Base-by-base conservation (phyloP, 1,140 invertebrate species). In the Ectropis grisescens region DNA sequence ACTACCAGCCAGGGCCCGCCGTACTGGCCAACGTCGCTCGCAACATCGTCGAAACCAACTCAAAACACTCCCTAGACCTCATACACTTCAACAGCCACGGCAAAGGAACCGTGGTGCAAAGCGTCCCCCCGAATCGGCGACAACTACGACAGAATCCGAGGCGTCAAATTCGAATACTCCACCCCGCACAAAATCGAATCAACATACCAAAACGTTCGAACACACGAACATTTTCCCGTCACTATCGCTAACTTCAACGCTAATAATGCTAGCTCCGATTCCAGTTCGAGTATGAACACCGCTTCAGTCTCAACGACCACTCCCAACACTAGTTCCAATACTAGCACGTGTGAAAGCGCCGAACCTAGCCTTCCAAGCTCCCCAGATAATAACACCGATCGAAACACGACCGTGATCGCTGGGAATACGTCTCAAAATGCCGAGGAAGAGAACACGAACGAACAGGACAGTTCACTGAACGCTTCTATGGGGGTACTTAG, bases 231-330 rank as follows among this genome's bases (percentile, higher is more conserved):
- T 12, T 60, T 62, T 12, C 62, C 64, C 0, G 56, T 57, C 0
- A 45, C 58, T 0, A 47, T 55, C 0, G 50, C 57, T 0, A 64
- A 55, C 39, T 72, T 69, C 25, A 65, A 66, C 33, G 33, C 56
- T 2, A 78, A 68, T 32, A 69, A 58, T 29, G 35, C 56, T 22
- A 74, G 69, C 13, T 80, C 78, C 0, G 78, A 82, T 33, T 82
- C 81, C 0, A 82, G 79, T 37, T 82, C 79, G 0, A 78, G 75
- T 41, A 67, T 70, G 39, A 79, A 76, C 28, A 82, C 78, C 3
- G 61, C 72, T 0, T 76, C 75, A 1, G 56, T 65, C 11, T 71
- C 64, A 0, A 71, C 76, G 0, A 72, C 72, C 0, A 74, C 79
- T 2, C 76, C 82, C 0, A 78, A 78, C 11, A 80, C 70, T 0